These are phyloP conservation scores for Bothrops jararaca DNA, from an alignment of 2,113 vertebrate species.

Conservation along the genomic window DNA sequence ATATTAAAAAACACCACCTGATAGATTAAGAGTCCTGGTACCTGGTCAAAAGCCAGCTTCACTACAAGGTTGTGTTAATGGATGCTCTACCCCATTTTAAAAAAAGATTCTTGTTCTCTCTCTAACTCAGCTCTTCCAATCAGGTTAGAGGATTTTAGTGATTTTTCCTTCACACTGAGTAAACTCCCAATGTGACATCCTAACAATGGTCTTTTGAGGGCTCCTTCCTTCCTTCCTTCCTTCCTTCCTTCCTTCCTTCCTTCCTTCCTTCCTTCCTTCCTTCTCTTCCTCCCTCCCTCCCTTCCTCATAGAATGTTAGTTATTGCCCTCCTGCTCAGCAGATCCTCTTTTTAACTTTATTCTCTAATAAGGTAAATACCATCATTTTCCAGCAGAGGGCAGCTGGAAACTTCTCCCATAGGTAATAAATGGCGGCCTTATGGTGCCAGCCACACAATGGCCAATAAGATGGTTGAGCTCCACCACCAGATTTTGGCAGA, in stretches of 20 bases:
- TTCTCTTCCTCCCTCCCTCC: too few species aligned
- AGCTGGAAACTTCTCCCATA: not conserved
- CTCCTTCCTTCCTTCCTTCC: too few species aligned
- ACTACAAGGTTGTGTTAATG: not conserved
- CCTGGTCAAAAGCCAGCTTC: not conserved
- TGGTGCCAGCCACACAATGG: not conserved
- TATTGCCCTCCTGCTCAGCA: not conserved
- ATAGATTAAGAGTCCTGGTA: not conserved
- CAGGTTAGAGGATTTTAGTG: not conserved
- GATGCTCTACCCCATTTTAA: too few species aligned
- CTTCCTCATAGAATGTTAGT: not conserved
- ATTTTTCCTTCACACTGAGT: not conserved
- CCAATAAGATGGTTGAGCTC: not conserved
- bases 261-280: too few species aligned
- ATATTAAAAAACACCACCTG: not conserved
- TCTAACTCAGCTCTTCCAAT: not conserved
- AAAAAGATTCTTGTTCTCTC: not conserved
- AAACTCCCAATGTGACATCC: not conserved
- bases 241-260: too few species aligned
- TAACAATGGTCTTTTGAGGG: not conserved
- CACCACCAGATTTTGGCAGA: not conserved
- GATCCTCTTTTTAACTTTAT: not conserved
- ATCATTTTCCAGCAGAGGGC: not conserved
- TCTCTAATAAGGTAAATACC: not conserved
- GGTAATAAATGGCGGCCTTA: not conserved